Evolutionary conservation across 2,113 vertebrate genomes (phyloP), one percentile per base, ranked within the genome.

Genomic region (Desmodus rotundus): DNA sequence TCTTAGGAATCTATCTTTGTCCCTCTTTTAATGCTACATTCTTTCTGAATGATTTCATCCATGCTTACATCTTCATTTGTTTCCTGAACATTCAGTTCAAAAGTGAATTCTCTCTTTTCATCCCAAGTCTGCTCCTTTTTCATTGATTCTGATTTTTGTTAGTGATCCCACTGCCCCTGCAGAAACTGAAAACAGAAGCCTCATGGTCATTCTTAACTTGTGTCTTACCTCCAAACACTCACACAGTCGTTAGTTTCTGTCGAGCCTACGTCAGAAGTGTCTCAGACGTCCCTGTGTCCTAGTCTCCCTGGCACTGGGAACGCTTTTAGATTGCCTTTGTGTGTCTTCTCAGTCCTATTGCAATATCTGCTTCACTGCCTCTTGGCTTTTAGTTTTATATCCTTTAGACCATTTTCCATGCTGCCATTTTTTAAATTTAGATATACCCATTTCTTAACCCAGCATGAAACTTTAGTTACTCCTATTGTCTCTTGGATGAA

Each of bases 111-210:
- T 91, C 22, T 93, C 58, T 87, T 68, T 58, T 63, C 67, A 65
- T 92, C n/a, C 54, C 33, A 94, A 24, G 73, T 96, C 36, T 88
- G 26, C 38, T 70, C 24, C 41, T 50, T 94, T 68, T 81, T 67
- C 36, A 24, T 70, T 41, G 58, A 76, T 77, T 77, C 41, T 74
- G 4, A 43, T 87, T 88, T 97, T 70, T 91, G 26, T 80, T 94
- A 77, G 63, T 91, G 41, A 95, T 84, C 33, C 63, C 52, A 73
- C 10, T 43, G 47, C 6, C 45, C 61, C 31, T 41, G 43, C 22
- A 95, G 47, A 31, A 88, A 85, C 36, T 61, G 47, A 73, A 95
- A 96, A 87, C 91, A 81, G 86, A 92, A 94, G n/a, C 50, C 67
- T 92, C 77, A 9, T 83, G 67, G 63, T 84, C 38, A 65, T 73